A percentile compares a stretch with the other conserved stretches of the same genome.
Conservation (phyloP, 2,888 invertebrate species). For the Lasioglossum malachurum region DNA sequence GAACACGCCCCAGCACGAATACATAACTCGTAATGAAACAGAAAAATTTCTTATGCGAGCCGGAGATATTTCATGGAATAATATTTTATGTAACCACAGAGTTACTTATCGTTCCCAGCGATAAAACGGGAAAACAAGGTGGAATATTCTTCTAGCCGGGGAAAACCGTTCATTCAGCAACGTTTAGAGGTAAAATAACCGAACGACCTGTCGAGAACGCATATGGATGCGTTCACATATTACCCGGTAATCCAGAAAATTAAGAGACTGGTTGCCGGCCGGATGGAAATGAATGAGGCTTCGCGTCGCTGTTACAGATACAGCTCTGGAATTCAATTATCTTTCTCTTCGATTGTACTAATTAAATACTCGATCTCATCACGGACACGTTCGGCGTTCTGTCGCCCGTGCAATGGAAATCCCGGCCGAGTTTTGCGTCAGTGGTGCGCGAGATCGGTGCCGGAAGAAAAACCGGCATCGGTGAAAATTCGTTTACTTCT, state of each 20-base stretch:
- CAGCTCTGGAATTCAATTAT: constrained; percentile 77
- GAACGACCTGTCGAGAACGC: constrained; percentile 62
- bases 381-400: constrained; percentile 59
- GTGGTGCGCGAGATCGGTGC: constrained; percentile 30
- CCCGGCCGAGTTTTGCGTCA: constrained; percentile 49
- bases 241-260: constrained; percentile 76
- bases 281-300: constrained; percentile 52
- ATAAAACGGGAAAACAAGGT: neutral
- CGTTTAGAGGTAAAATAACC: constrained; percentile 44
- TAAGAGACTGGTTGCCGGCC: constrained; percentile 74
- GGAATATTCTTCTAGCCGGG: neutral
- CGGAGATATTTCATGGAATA: neutral
- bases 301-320: constrained; percentile 60
- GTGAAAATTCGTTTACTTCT: constrained; percentile 32
- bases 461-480: constrained; percentile 12
- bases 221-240: constrained; percentile 72
- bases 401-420: constrained; percentile 63
- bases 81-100: neutral
- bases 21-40: neutral
- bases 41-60: neutral
- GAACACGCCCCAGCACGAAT: neutral
- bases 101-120: neutral
- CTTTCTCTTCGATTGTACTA: constrained; percentile 76
- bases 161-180: neutral
- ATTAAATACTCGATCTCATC: constrained; percentile 80